phyloP scores from a whole-genome alignment of 2,888 invertebrate genomes.

The Patella pellucida region DNA sequence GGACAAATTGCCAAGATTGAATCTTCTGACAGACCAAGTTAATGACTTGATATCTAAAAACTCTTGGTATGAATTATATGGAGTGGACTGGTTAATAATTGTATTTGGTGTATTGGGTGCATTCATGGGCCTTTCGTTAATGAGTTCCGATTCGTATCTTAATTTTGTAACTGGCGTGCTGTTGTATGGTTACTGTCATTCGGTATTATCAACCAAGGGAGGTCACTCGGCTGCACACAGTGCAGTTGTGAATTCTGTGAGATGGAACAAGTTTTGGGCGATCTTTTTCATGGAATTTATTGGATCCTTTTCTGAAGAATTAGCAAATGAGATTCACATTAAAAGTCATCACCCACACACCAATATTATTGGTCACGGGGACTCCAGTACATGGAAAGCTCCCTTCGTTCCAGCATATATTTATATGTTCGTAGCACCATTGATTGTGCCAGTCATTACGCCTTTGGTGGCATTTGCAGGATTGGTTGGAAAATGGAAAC shows the following conservation, averaged over 20 bases:
- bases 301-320: slow-evolving; percentile 59
- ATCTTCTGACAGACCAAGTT: slow-evolving; percentile 50
- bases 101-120: slow-evolving; percentile 35
- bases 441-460: slow-evolving; percentile 55
- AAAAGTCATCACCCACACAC: slow-evolving; percentile 67
- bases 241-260: slow-evolving; percentile 41
- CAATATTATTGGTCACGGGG: slow-evolving; percentile 67
- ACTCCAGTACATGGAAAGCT: slow-evolving; percentile 65
- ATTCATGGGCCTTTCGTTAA: slow-evolving; percentile 37
- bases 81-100: slow-evolving; percentile 55
- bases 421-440: slow-evolving; percentile 66
- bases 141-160: slow-evolving; percentile 36
- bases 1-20: slow-evolving; percentile 55
- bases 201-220: slow-evolving; percentile 47
- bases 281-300: slow-evolving; percentile 56
- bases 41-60: slow-evolving; percentile 42
- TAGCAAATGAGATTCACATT: slow-evolving; percentile 62
- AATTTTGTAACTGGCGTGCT: slow-evolving; percentile 44
- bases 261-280: slow-evolving; percentile 42
- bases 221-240: slow-evolving; percentile 63
- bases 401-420: slow-evolving; percentile 57
- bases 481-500: slow-evolving; percentile 43
- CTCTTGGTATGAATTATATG: slow-evolving; percentile 63
- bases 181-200: slow-evolving; percentile 55
- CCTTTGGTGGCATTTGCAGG: slow-evolving; percentile 52